Conservation (phyloP, 2,888 invertebrate genomes). For the Selenia dentaria region DNA sequence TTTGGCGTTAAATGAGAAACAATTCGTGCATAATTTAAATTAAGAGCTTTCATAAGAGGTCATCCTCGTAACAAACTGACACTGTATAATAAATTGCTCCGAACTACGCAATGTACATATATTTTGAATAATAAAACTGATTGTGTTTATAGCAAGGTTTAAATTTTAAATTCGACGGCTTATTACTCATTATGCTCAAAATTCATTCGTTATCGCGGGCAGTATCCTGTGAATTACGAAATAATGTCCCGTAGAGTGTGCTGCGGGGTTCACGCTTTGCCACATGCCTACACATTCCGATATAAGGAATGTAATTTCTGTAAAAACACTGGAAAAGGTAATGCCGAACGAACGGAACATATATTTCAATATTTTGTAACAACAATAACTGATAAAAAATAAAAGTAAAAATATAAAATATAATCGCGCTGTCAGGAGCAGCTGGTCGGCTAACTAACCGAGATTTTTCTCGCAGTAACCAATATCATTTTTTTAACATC, state of each 20-base stretch:
- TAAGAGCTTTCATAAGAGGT: conserved; percentile 61
- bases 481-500: conserved; percentile 78
- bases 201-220: conserved; percentile 47
- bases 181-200: conserved; percentile 55
- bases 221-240: conserved; percentile 37
- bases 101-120: conserved; percentile 50
- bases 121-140: conserved; percentile 71
- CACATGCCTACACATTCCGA: conserved; percentile 14
- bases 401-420: not conserved
- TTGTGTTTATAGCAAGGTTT: conserved; percentile 60
- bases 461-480: conserved; percentile 49
- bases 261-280: conserved; percentile 21
- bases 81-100: conserved; percentile 70
- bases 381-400: too few relatives aligned
- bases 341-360: too few relatives aligned
- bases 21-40: conserved; percentile 64
- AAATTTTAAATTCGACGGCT: conserved; percentile 57
- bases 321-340: too few relatives aligned
- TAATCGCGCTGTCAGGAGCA: conserved; percentile 44
- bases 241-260: conserved; percentile 33
- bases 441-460: conserved; percentile 71
- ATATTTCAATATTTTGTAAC: too few relatives aligned
- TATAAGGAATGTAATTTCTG: too few relatives aligned
- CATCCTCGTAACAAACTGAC: conserved; percentile 70
- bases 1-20: conserved; percentile 56